A percentile compares a stretch with the other conserved stretches of the same genome.
These are phyloP conservation scores for Balearica regulorum DNA, from an alignment of 2,797 vertebrate species.

Conservation along the genomic window DNA sequence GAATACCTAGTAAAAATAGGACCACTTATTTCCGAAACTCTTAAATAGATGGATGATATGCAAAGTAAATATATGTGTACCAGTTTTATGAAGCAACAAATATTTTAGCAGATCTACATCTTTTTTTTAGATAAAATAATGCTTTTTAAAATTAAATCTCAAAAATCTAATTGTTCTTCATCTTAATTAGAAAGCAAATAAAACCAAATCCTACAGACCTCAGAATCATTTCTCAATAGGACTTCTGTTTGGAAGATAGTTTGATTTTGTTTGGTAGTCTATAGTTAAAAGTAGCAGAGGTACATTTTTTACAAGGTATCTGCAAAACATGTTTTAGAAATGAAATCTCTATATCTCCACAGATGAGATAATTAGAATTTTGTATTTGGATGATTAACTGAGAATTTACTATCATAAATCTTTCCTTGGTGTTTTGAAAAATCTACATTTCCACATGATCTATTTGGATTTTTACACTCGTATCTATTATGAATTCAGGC, in stretches of 20 bases:
- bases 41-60: background rate
- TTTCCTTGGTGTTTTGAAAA: conserved; percentile 37
- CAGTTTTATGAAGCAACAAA: background rate
- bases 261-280: background rate
- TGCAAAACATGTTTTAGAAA: conserved; percentile 17
- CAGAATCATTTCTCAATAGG: background rate
- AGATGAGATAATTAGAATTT: conserved; percentile 55
- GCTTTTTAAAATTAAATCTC: background rate
- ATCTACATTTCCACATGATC: conserved; percentile 5
- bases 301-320: background rate
- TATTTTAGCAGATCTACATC: background rate
- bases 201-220: background rate
- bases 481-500: conserved; percentile 43
- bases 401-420: conserved; percentile 31
- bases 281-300: background rate
- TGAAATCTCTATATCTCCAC: background rate
- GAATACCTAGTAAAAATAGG: background rate
- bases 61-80: background rate
- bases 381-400: conserved; percentile 36
- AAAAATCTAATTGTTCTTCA: background rate
- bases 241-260: background rate
- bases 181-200: conserved; percentile 7
- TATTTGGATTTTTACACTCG: conserved; percentile 30
- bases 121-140: conserved; percentile 22
- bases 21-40: background rate